Base-by-base conservation (phyloP, 2,888 invertebrate species). In the Trilocha varians region DNA sequence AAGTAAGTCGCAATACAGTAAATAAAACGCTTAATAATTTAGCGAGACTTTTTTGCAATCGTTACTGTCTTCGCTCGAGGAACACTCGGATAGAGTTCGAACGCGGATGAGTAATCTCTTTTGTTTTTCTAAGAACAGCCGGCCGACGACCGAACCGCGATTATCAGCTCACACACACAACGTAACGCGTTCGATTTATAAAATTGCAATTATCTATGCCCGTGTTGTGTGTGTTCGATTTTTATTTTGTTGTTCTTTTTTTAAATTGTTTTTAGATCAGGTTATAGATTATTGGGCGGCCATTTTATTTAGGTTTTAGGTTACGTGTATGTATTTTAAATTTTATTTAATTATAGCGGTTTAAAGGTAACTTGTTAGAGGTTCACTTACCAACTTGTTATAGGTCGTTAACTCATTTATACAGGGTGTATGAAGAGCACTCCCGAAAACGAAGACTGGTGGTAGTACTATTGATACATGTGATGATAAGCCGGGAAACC, bases 61-160 rank as follows among this genome's bases (percentile, higher is more conserved):
- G 62, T 50, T 82, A 79, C 79, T 45, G 41, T 55, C 60, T 57
- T 48, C 52, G 76, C 72, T 72, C 68, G 64, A 74, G 74, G 76
- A 79, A 77, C 79, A 75, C 77, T 76, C 67, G 70, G 78, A 82
- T 79, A 80, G 80, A 84, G 78, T 83, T 80, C 75, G 83, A 56
- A 34, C 34, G 73, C 65, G 78, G 76, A 83, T 84, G 82, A 85
- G 79, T 84, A 83, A 85, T 83, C 79, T 80, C 83, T 79, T 82
- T 83, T 84, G 80, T 84, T 84, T 83, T 84, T 83, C 75, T 76
- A 65, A 76, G 73, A 74, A 71, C 65, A 64, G 60, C 57, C 62
- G 60, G 61, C 51, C 59, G 50, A 49, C 59, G 57, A 62, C 57
- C 55, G 46, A 58, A 57, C 56, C 48, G 53, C 71, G 76, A 78